Conservation (phyloP, 2,797 vertebrate genomes). For the Ceyx erithaca region DNA sequence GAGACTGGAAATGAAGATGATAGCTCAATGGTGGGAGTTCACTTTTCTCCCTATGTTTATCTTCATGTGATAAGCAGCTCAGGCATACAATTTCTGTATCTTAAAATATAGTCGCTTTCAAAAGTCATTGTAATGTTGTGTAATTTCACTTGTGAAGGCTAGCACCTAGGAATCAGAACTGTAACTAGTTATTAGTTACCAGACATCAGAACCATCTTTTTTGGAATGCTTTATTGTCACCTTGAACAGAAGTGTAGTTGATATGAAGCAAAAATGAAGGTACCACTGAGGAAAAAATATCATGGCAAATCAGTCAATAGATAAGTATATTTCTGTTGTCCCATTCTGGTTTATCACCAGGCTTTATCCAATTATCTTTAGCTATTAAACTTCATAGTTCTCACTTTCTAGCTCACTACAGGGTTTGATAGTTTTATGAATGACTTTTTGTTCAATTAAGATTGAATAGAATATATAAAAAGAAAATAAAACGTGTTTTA, state of each 20-base stretch:
- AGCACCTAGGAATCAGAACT: not conserved
- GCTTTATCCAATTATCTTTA: not conserved
- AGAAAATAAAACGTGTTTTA: not conserved
- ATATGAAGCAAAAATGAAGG: not conserved
- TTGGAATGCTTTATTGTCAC: not conserved
- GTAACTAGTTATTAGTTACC: not conserved
- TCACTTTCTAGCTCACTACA: not conserved
- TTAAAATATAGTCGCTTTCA: not conserved
- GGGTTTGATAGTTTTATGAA: not conserved
- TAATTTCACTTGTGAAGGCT: not conserved
- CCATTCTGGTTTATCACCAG: not conserved
- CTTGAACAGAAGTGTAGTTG: not conserved
- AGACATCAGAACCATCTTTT: not conserved
- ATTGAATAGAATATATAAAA: not conserved
- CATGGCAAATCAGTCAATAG: not conserved
- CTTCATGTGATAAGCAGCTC: not conserved
- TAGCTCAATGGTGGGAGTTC: not conserved
- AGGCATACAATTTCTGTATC: not conserved
- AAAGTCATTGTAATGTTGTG: not conserved
- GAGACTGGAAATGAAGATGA: not conserved
- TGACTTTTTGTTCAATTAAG: not conserved
- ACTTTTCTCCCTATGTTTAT: too few relatives aligned
- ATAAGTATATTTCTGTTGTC: not conserved
- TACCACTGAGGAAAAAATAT: not conserved
- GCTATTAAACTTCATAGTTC: not conserved